Percentiles rank a stretch among this genome's conserved stretches.
Evolutionary conservation across 2,797 vertebrate genomes (phyloP).

Genomic region (Trachurus trachurus): DNA sequence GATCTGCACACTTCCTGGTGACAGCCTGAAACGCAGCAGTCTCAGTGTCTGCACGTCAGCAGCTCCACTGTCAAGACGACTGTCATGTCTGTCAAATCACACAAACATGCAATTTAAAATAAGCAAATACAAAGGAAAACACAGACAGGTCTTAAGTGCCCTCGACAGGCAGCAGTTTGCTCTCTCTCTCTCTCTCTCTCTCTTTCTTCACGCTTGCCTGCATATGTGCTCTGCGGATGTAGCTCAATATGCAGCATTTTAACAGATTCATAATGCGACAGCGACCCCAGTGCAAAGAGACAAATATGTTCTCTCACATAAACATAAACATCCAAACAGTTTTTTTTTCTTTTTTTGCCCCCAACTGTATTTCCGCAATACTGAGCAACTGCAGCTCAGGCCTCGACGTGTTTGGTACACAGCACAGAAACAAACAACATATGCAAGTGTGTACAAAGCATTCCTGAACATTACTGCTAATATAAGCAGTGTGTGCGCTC

Average conservation of each 20-base stretch:
- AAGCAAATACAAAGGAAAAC: background rate
- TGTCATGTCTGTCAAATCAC: background rate
- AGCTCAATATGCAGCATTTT: background rate
- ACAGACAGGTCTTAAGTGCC: background rate
- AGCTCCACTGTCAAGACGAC: background rate
- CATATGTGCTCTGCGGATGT: slow-evolving; percentile 7
- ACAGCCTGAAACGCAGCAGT: slow-evolving; percentile 12
- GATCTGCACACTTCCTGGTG: slow-evolving; percentile 18
- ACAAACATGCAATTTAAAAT: background rate
- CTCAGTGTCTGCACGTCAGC: background rate
- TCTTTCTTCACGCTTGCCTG: background rate
- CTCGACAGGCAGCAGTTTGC: background rate
- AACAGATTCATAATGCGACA: background rate
- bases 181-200: background rate
- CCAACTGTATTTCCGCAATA: background rate
- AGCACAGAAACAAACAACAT: slow-evolving; percentile 13
- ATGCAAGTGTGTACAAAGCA: slow-evolving; percentile 7
- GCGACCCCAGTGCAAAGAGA: background rate
- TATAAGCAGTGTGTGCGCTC: background rate
- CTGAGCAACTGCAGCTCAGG: background rate
- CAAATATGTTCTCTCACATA: background rate
- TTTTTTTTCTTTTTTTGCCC: background rate
- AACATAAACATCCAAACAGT: slow-evolving; percentile 18
- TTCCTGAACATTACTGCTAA: slow-evolving; percentile 24
- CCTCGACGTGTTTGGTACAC: slow-evolving; percentile 17